Evolutionary conservation across 2,113 vertebrate genomes (phyloP).

Genomic region (Elaphurus davidianus): DNA sequence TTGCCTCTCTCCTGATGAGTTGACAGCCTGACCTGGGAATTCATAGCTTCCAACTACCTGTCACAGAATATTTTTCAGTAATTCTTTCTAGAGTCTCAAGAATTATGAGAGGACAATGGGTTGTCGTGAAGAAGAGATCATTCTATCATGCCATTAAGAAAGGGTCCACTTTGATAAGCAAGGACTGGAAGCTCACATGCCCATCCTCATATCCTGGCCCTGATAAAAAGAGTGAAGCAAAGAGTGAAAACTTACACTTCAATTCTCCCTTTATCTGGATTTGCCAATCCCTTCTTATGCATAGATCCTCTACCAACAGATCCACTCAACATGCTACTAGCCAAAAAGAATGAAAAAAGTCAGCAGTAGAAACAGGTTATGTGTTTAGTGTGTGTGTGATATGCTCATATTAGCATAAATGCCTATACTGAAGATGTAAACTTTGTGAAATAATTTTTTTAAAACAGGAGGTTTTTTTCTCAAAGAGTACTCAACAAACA

Average conservation of each 20-base stretch:
- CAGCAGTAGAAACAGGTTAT: background rate
- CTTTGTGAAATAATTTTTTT: background rate
- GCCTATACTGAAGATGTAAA: background rate
- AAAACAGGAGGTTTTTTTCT: background rate
- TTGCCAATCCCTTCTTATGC: background rate
- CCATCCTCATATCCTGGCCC: background rate
- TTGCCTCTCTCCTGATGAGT: background rate
- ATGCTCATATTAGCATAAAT: background rate
- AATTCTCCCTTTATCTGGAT: background rate
- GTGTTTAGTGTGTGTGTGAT: background rate
- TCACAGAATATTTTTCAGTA: background rate
- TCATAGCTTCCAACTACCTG: background rate
- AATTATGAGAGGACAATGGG: background rate
- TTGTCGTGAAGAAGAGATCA: background rate
- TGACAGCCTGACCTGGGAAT: background rate
- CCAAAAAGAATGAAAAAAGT: background rate
- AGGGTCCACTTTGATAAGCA: background rate
- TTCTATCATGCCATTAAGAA: background rate
- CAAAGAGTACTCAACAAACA: background rate
- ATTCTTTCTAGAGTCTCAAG: background rate
- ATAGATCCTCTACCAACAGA: background rate
- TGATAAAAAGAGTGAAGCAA: background rate
- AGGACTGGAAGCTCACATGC: background rate
- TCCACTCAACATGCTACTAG: background rate
- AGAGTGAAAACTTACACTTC: background rate